These are phyloP conservation scores for Iphiclides podalirius DNA, from an alignment of 2,888 invertebrate species.

Conservation along the genomic window DNA sequence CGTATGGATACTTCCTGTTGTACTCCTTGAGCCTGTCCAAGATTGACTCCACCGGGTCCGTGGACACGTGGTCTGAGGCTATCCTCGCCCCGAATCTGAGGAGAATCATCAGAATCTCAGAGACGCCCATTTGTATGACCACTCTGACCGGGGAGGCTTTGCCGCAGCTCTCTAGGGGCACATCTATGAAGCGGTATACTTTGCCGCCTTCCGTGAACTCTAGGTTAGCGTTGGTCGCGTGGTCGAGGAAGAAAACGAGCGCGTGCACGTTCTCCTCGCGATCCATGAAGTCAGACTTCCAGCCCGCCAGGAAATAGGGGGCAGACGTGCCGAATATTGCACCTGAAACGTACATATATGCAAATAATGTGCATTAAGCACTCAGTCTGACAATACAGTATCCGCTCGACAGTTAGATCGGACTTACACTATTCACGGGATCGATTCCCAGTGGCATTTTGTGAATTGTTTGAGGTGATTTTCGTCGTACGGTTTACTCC, in stretches of 20 bases:
- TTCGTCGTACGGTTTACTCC: too few species aligned
- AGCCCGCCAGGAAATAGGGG: slow-evolving; percentile 90
- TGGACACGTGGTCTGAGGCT: slow-evolving; percentile 77
- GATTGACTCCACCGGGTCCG: slow-evolving; percentile 82
- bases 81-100: slow-evolving; percentile 85
- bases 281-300: slow-evolving; percentile 91
- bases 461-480: too few species aligned
- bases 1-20: slow-evolving; percentile 83
- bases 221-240: slow-evolving; percentile 84
- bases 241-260: slow-evolving; percentile 87
- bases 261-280: slow-evolving; percentile 89
- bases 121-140: slow-evolving; percentile 85
- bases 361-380: too few species aligned
- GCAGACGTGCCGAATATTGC: slow-evolving; percentile 90
- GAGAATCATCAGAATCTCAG: slow-evolving; percentile 87
- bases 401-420: too few species aligned
- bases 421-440: too few species aligned
- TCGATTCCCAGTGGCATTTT: too few species aligned
- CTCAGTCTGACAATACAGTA: too few species aligned
- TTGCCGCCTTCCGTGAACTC: slow-evolving; percentile 70
- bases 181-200: slow-evolving; percentile 84
- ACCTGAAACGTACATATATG: slow-evolving; percentile 82
- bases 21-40: slow-evolving; percentile 83
- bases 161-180: slow-evolving; percentile 91
- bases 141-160: slow-evolving; percentile 86